Base-by-base conservation (phyloP, 2,797 vertebrate genomes). In the Picus viridis region DNA sequence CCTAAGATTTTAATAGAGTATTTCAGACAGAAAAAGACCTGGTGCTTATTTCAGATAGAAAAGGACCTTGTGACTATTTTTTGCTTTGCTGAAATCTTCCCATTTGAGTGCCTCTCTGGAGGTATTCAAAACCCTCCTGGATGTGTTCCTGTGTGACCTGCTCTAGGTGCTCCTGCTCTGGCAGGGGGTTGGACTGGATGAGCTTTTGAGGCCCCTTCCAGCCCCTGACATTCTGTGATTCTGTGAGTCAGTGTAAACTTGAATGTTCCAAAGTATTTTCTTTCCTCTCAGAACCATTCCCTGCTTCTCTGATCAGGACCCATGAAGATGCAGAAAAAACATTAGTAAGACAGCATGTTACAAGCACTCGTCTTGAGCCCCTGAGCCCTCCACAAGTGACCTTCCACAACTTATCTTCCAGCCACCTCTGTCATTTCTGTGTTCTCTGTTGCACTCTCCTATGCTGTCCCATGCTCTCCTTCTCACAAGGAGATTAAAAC, bases 401-500 rank as follows among this genome's bases (percentile, higher is more conserved):
- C 29, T 56, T 14, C 19, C 30, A 68, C 23, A 57, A 34, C 23
- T 59, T 23, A 34, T 49, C 61, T 88, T 85, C 41, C 77, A 89
- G 67, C 3, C 51, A 59, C 0, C 0, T 73, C 68, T 75, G 41
- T 62, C 86, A 65, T 65, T 61, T 67, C 19, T 57, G 41, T 0
- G 4, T 51, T 59, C 58, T 82, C 41, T 83, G 13, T 76, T 88
- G 29, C 75, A 43, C 32, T 61, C 34, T 80, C 47, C 49, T 32
- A 3, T 22, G 34, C 59, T 73, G 43, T 34, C 30, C 67, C 24
- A 41, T 20, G 29, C 27, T 17, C 80, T 87, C 47, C 24, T 73
- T 75, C 83, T 53, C 74, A 81, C 29, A 74, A 90, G 59, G 57
- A 92, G 61, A 70, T 83, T 24, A 22, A 49, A 79, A 62, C 91